Percentiles rank a stretch among this genome's conserved stretches.
Evolutionary conservation across 2,888 invertebrate genomes (phyloP).

Genomic region (Troides aeacus): DNA sequence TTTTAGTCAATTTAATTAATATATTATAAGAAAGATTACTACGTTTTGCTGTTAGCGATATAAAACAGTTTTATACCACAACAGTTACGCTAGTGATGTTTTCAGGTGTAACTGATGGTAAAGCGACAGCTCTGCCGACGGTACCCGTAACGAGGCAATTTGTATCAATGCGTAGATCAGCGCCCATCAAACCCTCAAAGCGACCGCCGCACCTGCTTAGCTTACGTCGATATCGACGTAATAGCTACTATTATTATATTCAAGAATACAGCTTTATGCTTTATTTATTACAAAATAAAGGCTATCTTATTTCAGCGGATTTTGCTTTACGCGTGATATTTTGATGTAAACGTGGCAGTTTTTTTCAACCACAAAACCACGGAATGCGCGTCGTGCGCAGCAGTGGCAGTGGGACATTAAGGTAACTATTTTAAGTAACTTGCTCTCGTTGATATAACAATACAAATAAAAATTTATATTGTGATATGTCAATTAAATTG

Average conservation of each 20-base stretch:
- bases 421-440: slow-evolving; percentile 41
- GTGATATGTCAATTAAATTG: too few relatives aligned
- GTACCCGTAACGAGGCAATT: slow-evolving; percentile 61
- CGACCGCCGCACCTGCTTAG: slow-evolving; percentile 68
- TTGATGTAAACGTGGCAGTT: slow-evolving; percentile 33
- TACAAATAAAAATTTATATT: neutral
- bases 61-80: neutral
- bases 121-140: slow-evolving; percentile 22
- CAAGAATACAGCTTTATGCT: slow-evolving; percentile 31
- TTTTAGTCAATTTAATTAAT: neutral
- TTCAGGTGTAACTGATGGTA: slow-evolving; percentile 4
- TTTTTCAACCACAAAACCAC: slow-evolving; percentile 68
- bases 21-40: neutral
- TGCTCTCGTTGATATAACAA: slow-evolving; percentile 32
- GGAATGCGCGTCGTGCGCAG: slow-evolving; percentile 56
- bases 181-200: slow-evolving; percentile 61
- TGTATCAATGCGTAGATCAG: slow-evolving; percentile 66
- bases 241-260: slow-evolving; percentile 41
- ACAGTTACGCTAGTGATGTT: neutral
- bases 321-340: slow-evolving; percentile 37
- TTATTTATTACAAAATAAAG: slow-evolving; percentile 26
- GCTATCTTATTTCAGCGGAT: slow-evolving; percentile 6
- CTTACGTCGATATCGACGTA: slow-evolving; percentile 60
- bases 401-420: slow-evolving; percentile 41
- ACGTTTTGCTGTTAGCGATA: neutral